Evolutionary conservation across 2,113 vertebrate species (phyloP).

Genomic region (Budorcas taxicolor): DNA sequence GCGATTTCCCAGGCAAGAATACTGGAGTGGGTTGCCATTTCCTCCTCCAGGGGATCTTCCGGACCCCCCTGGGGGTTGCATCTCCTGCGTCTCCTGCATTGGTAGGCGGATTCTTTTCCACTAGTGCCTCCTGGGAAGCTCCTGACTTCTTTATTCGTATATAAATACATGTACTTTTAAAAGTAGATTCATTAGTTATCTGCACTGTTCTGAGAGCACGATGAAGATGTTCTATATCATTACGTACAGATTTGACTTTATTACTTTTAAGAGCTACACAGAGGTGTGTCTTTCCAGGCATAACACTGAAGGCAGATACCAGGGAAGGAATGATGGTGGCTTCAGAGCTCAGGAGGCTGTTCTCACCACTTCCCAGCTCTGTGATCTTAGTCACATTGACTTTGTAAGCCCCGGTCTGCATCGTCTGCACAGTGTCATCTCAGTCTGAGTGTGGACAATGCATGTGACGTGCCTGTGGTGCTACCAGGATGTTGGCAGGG

Average conservation of each 20-base stretch:
- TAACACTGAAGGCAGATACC: not conserved
- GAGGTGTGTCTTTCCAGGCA: not conserved
- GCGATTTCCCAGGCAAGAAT: not conserved
- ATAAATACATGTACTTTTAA: not conserved
- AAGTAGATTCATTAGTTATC: not conserved
- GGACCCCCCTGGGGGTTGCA: not conserved
- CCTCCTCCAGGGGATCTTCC: not conserved
- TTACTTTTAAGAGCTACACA: not conserved
- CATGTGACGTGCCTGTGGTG: rapidly evolving
- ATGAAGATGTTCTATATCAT: not conserved
- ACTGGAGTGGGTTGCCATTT: not conserved
- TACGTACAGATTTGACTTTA: not conserved
- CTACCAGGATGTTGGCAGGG: not conserved
- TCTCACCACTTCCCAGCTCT: not conserved
- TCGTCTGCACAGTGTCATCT: not conserved
- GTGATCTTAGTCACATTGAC: not conserved
- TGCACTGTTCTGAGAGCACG: not conserved
- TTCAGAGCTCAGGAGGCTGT: not conserved
- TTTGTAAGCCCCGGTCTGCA: not conserved
- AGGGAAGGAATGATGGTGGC: not conserved
- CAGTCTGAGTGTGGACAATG: not conserved
- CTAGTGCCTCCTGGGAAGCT: not conserved
- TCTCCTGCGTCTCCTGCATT: not conserved
- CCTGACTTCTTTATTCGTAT: not conserved
- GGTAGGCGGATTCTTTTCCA: not conserved